Percentiles rank a stretch among this genome's conserved stretches.
Conservation (phyloP, 1,140 invertebrate genomes). For the Onthophagus taurus region DNA sequence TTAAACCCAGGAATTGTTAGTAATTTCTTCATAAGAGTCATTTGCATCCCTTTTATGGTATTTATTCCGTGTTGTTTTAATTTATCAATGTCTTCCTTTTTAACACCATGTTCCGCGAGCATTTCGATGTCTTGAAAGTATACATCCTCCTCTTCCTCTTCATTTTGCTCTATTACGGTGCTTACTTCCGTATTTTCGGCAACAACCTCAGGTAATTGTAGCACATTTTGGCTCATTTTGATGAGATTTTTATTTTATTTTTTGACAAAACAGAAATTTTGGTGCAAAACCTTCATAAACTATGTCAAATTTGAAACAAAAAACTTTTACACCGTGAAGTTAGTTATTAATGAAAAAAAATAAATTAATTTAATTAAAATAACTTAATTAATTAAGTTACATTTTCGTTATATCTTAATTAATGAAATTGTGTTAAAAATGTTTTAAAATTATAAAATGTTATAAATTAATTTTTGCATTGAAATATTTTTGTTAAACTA, state of each 20-base stretch:
- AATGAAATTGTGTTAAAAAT: no score
- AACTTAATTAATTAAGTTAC: no score
- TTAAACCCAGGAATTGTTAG: slow-evolving; percentile 68
- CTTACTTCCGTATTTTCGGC: neutral
- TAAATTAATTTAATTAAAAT: slow-evolving; percentile 5
- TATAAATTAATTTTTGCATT: no score
- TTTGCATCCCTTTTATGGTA: slow-evolving; percentile 72
- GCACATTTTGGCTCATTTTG: neutral
- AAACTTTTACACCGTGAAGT: no score
- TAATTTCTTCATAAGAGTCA: slow-evolving; percentile 67
- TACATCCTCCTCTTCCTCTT: slow-evolving; percentile 42
- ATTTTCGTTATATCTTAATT: no score
- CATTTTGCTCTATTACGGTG: slow-evolving; percentile 13
- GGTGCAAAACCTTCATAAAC: no score
- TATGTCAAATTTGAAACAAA: no score
- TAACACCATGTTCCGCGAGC: slow-evolving; percentile 44
- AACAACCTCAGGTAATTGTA: neutral
- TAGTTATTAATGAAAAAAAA: neutral
- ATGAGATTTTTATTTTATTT: neutral
- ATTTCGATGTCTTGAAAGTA: slow-evolving; percentile 48
- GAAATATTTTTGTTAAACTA: no score
- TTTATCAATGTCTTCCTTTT: slow-evolving; percentile 63
- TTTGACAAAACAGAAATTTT: no score
- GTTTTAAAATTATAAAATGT: no score
- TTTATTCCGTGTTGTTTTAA: slow-evolving; percentile 68